Percentiles rank a stretch among this genome's conserved stretches.
Evolutionary conservation across 1,140 invertebrate species (phyloP).

Genomic region (Caligus rogercresseyi): DNA sequence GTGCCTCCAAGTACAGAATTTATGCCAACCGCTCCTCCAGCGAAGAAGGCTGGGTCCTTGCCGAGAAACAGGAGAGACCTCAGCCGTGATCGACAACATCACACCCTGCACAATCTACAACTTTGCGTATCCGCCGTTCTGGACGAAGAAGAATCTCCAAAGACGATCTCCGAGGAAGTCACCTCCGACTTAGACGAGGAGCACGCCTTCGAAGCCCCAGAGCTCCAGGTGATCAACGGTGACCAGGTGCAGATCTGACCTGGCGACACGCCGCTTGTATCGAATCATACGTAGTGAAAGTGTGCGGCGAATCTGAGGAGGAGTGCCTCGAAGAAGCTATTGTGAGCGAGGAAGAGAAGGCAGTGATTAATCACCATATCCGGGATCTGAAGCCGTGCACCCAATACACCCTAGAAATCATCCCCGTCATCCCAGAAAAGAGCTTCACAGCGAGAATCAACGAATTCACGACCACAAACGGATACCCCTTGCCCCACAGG

Average conservation of each 20-base stretch:
- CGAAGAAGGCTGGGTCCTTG: conserved; percentile 2
- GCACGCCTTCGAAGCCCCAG: conserved; percentile 9
- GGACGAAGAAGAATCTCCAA: background rate
- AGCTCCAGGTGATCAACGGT: background rate
- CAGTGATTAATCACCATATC: background rate
- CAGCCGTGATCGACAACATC: background rate
- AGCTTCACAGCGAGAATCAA: background rate
- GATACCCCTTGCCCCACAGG: background rate
- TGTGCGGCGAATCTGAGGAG: background rate
- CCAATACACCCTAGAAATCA: conserved; percentile 13
- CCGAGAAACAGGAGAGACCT: background rate
- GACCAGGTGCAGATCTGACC: conserved; percentile 1
- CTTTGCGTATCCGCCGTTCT: conserved; percentile 4
- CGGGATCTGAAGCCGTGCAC: conserved; percentile 8
- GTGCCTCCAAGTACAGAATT: conserved; percentile 6
- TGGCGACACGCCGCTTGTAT: conserved; percentile 17
- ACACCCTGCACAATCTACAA: conserved; percentile 12
- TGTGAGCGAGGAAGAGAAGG: background rate
- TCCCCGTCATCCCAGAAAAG: conserved; percentile 7
- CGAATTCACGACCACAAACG: conserved; percentile 9
- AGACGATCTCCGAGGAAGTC: background rate
- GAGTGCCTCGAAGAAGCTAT: conserved; percentile 9
- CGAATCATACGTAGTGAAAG: conserved; percentile 5
- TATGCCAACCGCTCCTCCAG: background rate
- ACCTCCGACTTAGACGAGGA: conserved; percentile 6